Conservation (phyloP, 2,888 invertebrate genomes). For the Cantharis flavilabris region DNA sequence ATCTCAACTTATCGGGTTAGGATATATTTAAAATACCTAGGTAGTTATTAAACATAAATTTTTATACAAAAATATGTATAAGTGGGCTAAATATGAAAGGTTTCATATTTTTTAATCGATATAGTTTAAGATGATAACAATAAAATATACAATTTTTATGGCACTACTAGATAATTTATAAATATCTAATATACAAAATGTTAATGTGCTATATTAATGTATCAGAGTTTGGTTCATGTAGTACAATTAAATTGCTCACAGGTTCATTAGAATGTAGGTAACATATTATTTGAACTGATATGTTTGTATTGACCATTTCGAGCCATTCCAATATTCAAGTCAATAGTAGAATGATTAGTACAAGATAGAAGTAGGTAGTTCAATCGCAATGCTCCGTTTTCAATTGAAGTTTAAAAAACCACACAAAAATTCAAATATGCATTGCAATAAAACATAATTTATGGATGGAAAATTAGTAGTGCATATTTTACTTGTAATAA, state of each 20-base stretch:
- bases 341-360: conserved; percentile 1
- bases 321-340: background rate
- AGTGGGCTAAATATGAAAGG: no score
- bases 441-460: conserved; percentile 5
- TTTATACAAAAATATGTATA: no score
- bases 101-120: no score
- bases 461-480: conserved; percentile 21
- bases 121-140: background rate
- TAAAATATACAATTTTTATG: background rate
- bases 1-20: background rate
- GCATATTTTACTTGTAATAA: conserved; percentile 11
- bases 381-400: background rate
- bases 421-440: background rate
- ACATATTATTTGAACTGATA: background rate
- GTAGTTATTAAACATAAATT: no score
- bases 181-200: background rate
- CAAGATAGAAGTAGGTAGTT: background rate
- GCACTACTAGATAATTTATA: background rate
- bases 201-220: background rate
- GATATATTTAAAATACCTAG: no score
- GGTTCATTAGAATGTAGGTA: background rate
- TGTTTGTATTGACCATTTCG: conserved; percentile 1
- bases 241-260: background rate
- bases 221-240: background rate
- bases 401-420: background rate